Evolutionary conservation across 2,888 invertebrate species (phyloP).

Genomic region (Lepidochrysops patricia): DNA sequence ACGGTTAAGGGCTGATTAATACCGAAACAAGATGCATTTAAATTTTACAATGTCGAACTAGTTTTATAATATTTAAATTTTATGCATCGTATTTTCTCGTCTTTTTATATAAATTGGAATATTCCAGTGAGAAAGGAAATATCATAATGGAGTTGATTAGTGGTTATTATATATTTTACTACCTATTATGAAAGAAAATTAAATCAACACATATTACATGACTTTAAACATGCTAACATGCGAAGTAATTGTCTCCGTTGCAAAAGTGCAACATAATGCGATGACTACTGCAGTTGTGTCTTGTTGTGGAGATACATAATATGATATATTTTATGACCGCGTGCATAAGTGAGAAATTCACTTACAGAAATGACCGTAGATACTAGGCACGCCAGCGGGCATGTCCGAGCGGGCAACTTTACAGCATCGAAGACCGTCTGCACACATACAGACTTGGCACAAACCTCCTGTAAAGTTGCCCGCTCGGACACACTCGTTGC

Average conservation of each 20-base stretch:
- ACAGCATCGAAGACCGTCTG: too few relatives aligned
- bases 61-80: too few relatives aligned
- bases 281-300: neutral
- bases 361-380: neutral
- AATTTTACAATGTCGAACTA: too few relatives aligned
- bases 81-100: too few relatives aligned
- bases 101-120: neutral
- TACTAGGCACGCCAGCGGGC: too few relatives aligned
- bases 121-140: neutral
- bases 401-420: too few relatives aligned
- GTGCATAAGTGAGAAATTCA: too few relatives aligned
- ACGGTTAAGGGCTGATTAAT: too few relatives aligned
- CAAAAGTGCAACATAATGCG: constrained; percentile 9
- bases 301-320: neutral
- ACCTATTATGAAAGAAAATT: neutral
- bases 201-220: constrained; percentile 1
- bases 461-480: too few relatives aligned
- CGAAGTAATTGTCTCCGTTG: neutral
- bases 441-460: too few relatives aligned
- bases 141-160: neutral
- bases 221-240: neutral
- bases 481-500: too few relatives aligned
- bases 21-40: too few relatives aligned
- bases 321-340: neutral
- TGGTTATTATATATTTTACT: neutral